Evolutionary conservation across 2,113 vertebrate species (phyloP).

Genomic region (Machaerirhynchus nigripectus): DNA sequence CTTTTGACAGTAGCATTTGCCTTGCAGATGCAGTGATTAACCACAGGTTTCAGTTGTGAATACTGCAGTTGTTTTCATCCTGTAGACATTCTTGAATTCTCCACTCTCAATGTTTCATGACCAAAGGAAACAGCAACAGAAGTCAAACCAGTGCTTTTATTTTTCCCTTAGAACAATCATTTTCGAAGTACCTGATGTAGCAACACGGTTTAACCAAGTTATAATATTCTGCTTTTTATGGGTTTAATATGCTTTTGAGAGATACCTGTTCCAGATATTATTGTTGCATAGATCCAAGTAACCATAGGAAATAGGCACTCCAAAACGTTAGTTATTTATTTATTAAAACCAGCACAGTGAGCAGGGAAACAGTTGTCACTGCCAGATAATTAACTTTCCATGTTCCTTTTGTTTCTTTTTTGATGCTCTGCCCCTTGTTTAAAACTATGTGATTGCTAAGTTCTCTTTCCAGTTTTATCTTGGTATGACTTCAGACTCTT

Average conservation of each 20-base stretch:
- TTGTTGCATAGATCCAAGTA: background rate
- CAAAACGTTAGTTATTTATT: background rate
- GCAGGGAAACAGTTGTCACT: background rate
- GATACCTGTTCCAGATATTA: background rate
- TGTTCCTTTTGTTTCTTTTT: background rate
- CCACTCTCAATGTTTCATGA: background rate
- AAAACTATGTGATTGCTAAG: background rate
- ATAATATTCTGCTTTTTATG: background rate
- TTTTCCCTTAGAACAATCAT: background rate
- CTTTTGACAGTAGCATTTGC: slow-evolving; percentile 11
- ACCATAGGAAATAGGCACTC: background rate
- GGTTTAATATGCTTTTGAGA: background rate
- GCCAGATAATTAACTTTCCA: background rate
- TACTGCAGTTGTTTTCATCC: background rate
- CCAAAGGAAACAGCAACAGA: background rate
- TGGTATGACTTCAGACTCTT: background rate
- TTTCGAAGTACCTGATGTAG: background rate
- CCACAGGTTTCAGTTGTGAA: background rate
- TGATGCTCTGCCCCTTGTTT: background rate
- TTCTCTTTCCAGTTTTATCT: background rate
- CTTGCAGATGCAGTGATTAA: slow-evolving; percentile 19
- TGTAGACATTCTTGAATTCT: background rate
- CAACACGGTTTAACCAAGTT: background rate
- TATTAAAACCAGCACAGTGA: background rate
- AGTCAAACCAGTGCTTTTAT: background rate